phyloP scores from a whole-genome alignment of 2,888 invertebrate species.

The Nysson spinosus region DNA sequence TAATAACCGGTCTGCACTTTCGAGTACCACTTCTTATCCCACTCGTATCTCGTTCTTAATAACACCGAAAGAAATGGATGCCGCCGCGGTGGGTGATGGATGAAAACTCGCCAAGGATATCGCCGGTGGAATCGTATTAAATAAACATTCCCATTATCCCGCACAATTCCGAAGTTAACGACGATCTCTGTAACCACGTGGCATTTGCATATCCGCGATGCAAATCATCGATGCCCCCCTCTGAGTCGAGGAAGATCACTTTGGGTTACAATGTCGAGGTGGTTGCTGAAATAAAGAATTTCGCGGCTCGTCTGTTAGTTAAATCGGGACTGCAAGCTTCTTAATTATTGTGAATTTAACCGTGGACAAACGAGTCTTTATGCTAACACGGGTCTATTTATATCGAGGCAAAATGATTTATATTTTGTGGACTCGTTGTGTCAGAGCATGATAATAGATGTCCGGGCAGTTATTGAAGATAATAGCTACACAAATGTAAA shows the following conservation, averaged over 20 bases:
- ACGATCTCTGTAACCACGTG: too few species aligned
- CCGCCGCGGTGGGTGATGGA: slow-evolving; percentile 35
- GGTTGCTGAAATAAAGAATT: too few species aligned
- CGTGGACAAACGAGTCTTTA: too few species aligned
- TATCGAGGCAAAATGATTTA: too few species aligned
- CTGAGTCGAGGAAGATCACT: not conserved
- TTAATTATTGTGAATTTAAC: too few species aligned
- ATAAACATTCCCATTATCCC: slow-evolving; percentile 49
- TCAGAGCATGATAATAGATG: too few species aligned
- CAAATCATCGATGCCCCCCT: slow-evolving; percentile 22
- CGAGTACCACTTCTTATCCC: slow-evolving; percentile 45
- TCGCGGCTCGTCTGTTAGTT: too few species aligned
- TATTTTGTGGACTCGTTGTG: too few species aligned
- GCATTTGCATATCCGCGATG: slow-evolving; percentile 39
- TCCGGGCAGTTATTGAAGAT: too few species aligned
- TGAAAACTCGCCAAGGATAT: slow-evolving; percentile 34
- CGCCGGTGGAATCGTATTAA: slow-evolving; percentile 45
- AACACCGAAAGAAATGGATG: slow-evolving; percentile 48
- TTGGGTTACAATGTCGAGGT: not conserved
- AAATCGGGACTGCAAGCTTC: too few species aligned
- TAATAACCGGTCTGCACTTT: slow-evolving; percentile 58
- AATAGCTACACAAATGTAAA: too few species aligned
- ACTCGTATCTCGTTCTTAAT: slow-evolving; percentile 44
- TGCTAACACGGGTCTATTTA: too few species aligned
- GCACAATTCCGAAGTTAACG: slow-evolving; percentile 45